A percentile compares a stretch with the other conserved stretches of the same genome.
phyloP scores from a whole-genome alignment of 2,888 invertebrate species.

The Meandrusa payeni region DNA sequence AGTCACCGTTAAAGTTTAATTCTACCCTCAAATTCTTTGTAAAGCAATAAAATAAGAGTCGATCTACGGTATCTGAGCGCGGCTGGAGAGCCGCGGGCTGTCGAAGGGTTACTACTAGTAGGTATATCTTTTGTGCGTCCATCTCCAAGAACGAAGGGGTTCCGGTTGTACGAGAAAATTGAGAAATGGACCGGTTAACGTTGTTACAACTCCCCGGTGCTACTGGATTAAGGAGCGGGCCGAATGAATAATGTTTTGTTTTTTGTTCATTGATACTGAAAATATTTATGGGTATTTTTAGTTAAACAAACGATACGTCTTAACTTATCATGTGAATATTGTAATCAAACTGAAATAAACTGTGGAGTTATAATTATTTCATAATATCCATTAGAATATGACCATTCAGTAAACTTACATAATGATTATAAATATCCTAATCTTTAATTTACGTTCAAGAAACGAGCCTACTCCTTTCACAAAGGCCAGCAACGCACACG shows the following conservation, averaged over 20 bases:
- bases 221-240: conserved; percentile 57
- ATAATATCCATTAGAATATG: too few species aligned
- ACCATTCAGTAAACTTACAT: too few species aligned
- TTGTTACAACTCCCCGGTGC: conserved; percentile 68
- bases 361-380: neutral
- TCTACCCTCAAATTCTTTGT: conserved; percentile 42
- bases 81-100: conserved; percentile 54
- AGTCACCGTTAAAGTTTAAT: conserved; percentile 20
- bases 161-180: conserved; percentile 59
- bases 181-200: conserved; percentile 81
- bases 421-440: too few species aligned
- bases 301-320: too few species aligned
- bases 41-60: conserved; percentile 65
- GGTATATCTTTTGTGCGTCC: conserved; percentile 61
- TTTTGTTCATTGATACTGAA: conserved; percentile 34
- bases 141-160: conserved; percentile 55
- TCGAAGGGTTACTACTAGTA: conserved; percentile 52
- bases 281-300: too few species aligned
- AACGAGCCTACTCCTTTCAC: too few species aligned
- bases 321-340: too few species aligned
- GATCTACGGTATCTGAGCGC: conserved; percentile 50
- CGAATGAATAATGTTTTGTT: conserved; percentile 71
- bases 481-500: too few species aligned
- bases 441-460: too few species aligned
- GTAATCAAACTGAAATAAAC: too few species aligned